Conservation (phyloP, 2,797 vertebrate species). For the Hippoglossus hippoglossus region DNA sequence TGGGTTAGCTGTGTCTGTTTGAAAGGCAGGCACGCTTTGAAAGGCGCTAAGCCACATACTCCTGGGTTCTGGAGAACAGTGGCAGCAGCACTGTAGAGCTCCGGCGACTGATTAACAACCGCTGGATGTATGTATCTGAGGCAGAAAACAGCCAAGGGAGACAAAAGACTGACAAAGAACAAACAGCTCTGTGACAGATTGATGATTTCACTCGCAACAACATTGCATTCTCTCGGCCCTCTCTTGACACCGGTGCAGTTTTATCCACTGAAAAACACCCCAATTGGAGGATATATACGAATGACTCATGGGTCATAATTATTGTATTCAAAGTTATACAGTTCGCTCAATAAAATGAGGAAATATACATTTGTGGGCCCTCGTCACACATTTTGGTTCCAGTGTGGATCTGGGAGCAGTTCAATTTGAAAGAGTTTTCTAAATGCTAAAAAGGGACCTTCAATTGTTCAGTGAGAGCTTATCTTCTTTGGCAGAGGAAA, state of each 20-base stretch:
- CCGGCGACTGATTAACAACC: conserved; percentile 43
- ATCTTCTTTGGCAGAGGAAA: neutral
- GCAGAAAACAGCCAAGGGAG: conserved; percentile 23
- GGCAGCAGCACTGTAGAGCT: conserved; percentile 33
- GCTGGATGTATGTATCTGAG: conserved; percentile 34
- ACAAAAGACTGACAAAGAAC: conserved; percentile 39
- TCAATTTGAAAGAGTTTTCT: neutral
- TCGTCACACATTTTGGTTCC: neutral
- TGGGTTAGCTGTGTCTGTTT: conserved; percentile 73
- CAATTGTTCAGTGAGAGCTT: neutral
- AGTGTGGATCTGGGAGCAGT: neutral
- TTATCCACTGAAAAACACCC: neutral
- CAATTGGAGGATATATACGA: neutral
- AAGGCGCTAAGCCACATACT: conserved; percentile 53
- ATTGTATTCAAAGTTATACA: neutral
- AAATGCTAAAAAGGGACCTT: neutral
- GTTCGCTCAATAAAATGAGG: neutral
- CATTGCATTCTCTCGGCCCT: neutral
- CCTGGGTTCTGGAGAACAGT: conserved; percentile 46
- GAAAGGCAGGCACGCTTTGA: conserved; percentile 76
- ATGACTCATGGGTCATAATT: neutral
- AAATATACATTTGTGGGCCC: neutral
- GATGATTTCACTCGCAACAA: conserved; percentile 27
- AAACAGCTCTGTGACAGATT: conserved; percentile 45
- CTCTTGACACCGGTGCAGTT: neutral